A percentile compares a stretch with the other conserved stretches of the same genome.
Evolutionary conservation across 2,113 vertebrate species (phyloP).

Genomic region (Tetrax tetrax): DNA sequence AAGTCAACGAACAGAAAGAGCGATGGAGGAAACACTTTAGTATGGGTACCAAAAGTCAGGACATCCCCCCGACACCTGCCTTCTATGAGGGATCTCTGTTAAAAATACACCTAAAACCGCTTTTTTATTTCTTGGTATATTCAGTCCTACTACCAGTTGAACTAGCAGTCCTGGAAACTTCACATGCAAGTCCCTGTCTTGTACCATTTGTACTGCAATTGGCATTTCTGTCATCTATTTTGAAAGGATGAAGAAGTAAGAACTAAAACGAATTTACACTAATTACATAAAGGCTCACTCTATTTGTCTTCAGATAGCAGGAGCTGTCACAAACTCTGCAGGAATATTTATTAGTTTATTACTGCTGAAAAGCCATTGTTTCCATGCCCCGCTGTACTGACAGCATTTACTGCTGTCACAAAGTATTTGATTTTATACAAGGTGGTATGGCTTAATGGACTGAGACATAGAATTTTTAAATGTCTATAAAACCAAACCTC

Average conservation of each 20-base stretch:
- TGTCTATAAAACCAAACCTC: constrained; percentile 3
- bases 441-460: neutral
- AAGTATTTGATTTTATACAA: constrained; percentile 8
- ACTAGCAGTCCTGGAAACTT: neutral
- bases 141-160: neutral
- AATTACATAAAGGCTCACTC: constrained; percentile 54
- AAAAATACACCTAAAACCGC: neutral
- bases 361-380: constrained; percentile 40
- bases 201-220: neutral
- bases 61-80: neutral
- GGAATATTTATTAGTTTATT: constrained; percentile 60
- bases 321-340: constrained; percentile 41
- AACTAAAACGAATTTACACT: neutral
- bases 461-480: neutral
- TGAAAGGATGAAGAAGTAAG: constrained; percentile 30
- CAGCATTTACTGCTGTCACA: constrained; percentile 26
- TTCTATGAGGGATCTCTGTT: neutral
- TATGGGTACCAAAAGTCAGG: neutral
- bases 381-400: neutral
- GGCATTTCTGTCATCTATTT: constrained; percentile 43
- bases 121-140: neutral
- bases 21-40: neutral
- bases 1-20: neutral
- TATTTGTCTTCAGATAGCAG: constrained; percentile 43
- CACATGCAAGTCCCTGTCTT: neutral